Percentiles rank a stretch among this genome's conserved stretches.
These are phyloP conservation scores for Cotesia congregata DNA, from an alignment of 2,888 invertebrate species.

Conservation along the genomic window DNA sequence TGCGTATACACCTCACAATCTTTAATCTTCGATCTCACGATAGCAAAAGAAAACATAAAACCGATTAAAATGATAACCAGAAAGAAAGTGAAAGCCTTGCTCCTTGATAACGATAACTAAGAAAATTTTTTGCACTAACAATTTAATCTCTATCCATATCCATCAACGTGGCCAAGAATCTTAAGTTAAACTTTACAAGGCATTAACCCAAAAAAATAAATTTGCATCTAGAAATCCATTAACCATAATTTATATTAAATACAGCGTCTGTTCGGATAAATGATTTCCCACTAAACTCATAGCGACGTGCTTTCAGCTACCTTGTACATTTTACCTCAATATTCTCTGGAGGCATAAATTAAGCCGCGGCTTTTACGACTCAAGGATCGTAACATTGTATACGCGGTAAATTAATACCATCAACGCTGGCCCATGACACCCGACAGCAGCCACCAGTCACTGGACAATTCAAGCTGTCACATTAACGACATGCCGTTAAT, in stretches of 20 bases:
- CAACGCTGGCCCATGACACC: slow-evolving; percentile 18
- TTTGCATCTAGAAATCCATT: not conserved
- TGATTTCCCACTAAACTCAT: slow-evolving; percentile 29
- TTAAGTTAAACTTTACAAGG: no score
- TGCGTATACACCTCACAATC: no score
- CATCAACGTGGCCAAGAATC: no score
- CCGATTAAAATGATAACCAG: no score
- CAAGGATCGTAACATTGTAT: slow-evolving; percentile 33
- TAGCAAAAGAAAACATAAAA: no score
- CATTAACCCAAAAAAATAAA: no score
- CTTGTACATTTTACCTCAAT: slow-evolving; percentile 26
- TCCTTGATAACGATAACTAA: no score
- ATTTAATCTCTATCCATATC: no score
- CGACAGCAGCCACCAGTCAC: not conserved
- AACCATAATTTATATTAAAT: not conserved
- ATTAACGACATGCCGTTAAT: not conserved
- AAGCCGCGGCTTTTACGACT: slow-evolving; percentile 36
- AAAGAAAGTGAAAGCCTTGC: no score
- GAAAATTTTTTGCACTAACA: no score
- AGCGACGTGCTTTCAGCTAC: slow-evolving; percentile 39
- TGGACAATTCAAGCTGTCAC: not conserved
- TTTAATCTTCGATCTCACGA: no score
- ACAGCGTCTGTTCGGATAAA: slow-evolving; percentile 28
- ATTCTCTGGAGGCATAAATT: slow-evolving; percentile 31
- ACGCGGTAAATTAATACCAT: slow-evolving; percentile 14